phyloP scores from a whole-genome alignment of 2,113 vertebrate species.

The Brienomyrus longianalis region DNA sequence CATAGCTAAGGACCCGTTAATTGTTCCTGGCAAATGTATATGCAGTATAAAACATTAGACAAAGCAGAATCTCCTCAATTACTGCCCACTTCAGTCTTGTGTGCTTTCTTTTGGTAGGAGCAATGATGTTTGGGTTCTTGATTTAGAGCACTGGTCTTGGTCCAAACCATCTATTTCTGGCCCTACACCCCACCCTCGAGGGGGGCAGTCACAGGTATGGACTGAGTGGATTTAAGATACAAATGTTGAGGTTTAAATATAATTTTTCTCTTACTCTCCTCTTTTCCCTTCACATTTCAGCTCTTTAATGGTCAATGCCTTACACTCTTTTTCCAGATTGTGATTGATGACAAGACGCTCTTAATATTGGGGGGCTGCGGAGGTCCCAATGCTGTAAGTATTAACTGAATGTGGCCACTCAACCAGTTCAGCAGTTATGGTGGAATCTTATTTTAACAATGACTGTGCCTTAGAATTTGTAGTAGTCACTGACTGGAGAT shows the following conservation, averaged over 20 bases:
- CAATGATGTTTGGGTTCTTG: constrained; percentile 92
- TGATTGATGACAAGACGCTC: constrained; percentile 84
- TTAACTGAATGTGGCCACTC: not conserved
- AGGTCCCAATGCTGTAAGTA: constrained; percentile 91
- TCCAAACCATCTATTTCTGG: constrained; percentile 83
- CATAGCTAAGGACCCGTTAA: not conserved
- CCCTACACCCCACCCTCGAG: constrained; percentile 82
- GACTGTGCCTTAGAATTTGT: not conserved
- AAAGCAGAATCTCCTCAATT: not conserved
- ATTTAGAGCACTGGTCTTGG: constrained; percentile 98
- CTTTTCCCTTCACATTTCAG: not conserved
- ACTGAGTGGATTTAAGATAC: not conserved
- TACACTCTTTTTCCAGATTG: constrained; percentile 66
- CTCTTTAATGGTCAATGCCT: not conserved
- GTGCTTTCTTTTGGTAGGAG: constrained; percentile 65
- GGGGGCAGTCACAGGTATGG: constrained; percentile 91
- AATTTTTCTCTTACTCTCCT: not conserved
- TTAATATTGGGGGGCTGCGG: constrained; percentile 93
- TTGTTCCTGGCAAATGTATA: not conserved
- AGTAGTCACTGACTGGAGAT: not conserved
- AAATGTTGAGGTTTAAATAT: not conserved
- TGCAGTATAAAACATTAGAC: not conserved
- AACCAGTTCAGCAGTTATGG: not conserved
- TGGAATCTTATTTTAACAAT: not conserved
- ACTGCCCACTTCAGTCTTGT: not conserved